A percentile compares a stretch with the other conserved stretches of the same genome.
These are phyloP conservation scores for Paraescarpia echinospica DNA, from an alignment of 1,140 invertebrate species.

Conservation along the genomic window DNA sequence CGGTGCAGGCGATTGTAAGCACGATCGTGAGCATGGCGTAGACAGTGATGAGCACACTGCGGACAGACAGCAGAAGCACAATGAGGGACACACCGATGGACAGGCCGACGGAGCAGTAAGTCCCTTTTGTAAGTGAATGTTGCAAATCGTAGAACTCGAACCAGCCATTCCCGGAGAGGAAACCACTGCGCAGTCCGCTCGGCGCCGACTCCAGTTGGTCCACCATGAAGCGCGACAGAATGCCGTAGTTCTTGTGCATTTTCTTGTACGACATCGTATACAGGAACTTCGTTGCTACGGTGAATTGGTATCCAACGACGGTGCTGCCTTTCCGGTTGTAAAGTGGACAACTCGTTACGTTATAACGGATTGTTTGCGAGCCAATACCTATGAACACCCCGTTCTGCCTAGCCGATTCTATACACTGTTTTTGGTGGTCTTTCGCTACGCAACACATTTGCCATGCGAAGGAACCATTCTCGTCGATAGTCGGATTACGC, in stretches of 20 bases:
- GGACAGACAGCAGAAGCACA: constrained; percentile 79
- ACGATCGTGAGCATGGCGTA: constrained; percentile 85
- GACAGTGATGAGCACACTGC: constrained; percentile 80
- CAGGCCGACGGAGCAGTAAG: constrained; percentile 75
- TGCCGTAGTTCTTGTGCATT: constrained; percentile 77
- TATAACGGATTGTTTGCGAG: background rate
- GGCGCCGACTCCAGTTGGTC: constrained; percentile 73
- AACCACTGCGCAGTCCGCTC: constrained; percentile 75
- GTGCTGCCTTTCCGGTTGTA: constrained; percentile 64
- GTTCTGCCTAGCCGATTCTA: background rate
- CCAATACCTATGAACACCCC: background rate
- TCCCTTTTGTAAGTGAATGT: constrained; percentile 78
- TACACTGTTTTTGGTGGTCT: background rate
- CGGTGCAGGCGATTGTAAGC: constrained; percentile 81
- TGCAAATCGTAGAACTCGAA: constrained; percentile 91
- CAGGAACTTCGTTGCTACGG: constrained; percentile 82
- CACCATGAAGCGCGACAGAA: constrained; percentile 69
- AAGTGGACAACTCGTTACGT: constrained; percentile 80
- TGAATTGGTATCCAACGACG: constrained; percentile 80
- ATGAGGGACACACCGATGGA: constrained; percentile 78
- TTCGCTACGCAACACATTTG: background rate
- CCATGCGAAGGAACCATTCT: too few species aligned
- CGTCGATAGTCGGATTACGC: too few species aligned
- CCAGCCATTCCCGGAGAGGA: constrained; percentile 88
- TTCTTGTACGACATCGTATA: constrained; percentile 79